A percentile compares a stretch with the other conserved stretches of the same genome.
Conservation (phyloP, 2,888 invertebrate genomes). For the Saturnia pavonia region DNA sequence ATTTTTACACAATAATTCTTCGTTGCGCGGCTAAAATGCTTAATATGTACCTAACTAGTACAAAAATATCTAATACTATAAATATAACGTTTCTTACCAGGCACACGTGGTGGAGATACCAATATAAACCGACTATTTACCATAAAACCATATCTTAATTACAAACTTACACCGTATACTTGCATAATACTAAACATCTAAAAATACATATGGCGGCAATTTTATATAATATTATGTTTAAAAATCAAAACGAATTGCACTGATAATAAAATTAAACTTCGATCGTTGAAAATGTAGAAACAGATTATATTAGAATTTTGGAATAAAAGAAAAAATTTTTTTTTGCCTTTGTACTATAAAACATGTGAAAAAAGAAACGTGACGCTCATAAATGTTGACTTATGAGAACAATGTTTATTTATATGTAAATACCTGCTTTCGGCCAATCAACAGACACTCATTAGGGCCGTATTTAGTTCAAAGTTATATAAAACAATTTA, state of each 20-base stretch:
- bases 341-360: too few species aligned
- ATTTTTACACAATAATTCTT: constrained; percentile 52
- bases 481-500: too few species aligned
- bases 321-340: too few species aligned
- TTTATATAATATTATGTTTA: background rate
- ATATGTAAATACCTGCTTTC: too few species aligned
- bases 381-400: too few species aligned
- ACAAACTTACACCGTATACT: constrained; percentile 8
- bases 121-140: constrained; percentile 1
- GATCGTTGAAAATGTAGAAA: too few species aligned
- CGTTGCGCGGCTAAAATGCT: constrained; percentile 51
- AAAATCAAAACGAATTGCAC: background rate
- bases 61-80: constrained; percentile 31
- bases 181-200: constrained; percentile 8
- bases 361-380: too few species aligned
- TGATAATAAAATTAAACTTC: too few species aligned
- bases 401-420: too few species aligned
- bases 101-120: constrained; percentile 61
- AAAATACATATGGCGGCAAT: background rate
- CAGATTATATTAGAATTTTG: too few species aligned
- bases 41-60: constrained; percentile 16
- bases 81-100: constrained; percentile 54
- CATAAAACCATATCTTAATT: constrained; percentile 11
- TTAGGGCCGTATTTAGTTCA: too few species aligned
- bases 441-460: too few species aligned